Evolutionary conservation across 2,797 vertebrate genomes (phyloP), one percentile per base, ranked within the genome.

Genomic region (Harpagifer antarcticus): DNA sequence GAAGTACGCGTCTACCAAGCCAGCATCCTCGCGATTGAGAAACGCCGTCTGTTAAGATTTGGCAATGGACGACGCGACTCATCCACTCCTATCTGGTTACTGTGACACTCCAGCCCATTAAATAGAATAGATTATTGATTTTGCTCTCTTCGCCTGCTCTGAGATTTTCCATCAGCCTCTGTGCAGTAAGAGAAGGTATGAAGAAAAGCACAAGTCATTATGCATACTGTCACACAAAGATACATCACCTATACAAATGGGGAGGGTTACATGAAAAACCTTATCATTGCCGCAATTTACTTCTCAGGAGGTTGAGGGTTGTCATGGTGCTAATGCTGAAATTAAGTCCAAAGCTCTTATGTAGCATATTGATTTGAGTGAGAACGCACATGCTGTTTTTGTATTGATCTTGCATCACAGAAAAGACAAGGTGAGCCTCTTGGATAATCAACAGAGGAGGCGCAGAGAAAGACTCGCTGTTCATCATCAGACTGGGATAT

Each of bases 101-200:
- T 78, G 89, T 93, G 95, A 96, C 95, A 96, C 94, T 92, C 81
- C 79, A 91, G 94, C 94, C 93, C 92, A 95, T 94, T 95, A 95
- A 95, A 95, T 83, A 94, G 94, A 96, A 96, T 94, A 95, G 94
- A 94, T 94, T 94, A 94, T 97, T 79, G 95, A 96, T 95, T 95
- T 91, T 89, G 86, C 91, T 93, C 93, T 96, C 92, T 87, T 91
- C 89, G 78, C 89, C 92, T 93, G 92, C 92, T 86, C 9, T 83
- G 86, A 88, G 88, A 92, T 94, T 95, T 95, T 95, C 94, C 93
- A 90, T 92, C 89, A 87, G 91, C 81, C 83, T 83, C 90, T 84
- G 76, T 82, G 91, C 85, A 74, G 85, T 79, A 90, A 92, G 43
- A 69, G 88, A 90, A 92, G 77, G 74, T 87, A 86, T 89, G 87